Conservation (phyloP, 2,797 vertebrate genomes). For the Corythornis leucogaster region DNA sequence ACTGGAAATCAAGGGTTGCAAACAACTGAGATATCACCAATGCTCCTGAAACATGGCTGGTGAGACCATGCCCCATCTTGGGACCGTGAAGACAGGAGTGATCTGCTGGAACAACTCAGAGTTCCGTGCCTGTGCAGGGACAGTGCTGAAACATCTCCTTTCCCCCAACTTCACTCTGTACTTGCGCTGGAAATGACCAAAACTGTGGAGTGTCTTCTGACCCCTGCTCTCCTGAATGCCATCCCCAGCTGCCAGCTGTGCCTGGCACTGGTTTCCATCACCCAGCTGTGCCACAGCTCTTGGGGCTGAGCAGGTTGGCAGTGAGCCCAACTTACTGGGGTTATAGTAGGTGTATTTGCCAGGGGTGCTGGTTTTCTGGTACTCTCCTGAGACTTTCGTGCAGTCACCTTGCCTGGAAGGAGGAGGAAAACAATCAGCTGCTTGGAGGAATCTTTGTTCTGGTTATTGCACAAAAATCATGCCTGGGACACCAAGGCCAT, state of each 20-base stretch:
- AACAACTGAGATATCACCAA: background rate
- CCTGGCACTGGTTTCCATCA: background rate
- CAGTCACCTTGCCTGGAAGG: constrained; percentile 75
- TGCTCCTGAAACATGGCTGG: background rate
- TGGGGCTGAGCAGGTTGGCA: rapidly evolving
- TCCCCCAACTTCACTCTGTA: background rate
- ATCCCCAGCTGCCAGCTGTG: background rate
- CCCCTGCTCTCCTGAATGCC: background rate
- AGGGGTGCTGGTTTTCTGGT: constrained; percentile 66
- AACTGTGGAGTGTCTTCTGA: background rate
- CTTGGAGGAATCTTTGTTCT: background rate
- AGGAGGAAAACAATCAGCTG: background rate
- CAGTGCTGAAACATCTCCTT: background rate
- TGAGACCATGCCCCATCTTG: background rate
- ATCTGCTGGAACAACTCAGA: background rate
- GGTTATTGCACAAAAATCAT: background rate
- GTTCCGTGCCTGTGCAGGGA: background rate
- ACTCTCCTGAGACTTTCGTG: constrained; percentile 13
- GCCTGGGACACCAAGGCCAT: background rate
- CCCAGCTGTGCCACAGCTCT: background rate
- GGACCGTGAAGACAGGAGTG: background rate
- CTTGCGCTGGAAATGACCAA: background rate
- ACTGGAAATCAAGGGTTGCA: background rate
- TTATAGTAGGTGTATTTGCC: constrained; percentile 77
- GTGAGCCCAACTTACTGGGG: constrained; percentile 61